phyloP scores from a whole-genome alignment of 2,888 invertebrate genomes.

The Entomobrya multifasciata region DNA sequence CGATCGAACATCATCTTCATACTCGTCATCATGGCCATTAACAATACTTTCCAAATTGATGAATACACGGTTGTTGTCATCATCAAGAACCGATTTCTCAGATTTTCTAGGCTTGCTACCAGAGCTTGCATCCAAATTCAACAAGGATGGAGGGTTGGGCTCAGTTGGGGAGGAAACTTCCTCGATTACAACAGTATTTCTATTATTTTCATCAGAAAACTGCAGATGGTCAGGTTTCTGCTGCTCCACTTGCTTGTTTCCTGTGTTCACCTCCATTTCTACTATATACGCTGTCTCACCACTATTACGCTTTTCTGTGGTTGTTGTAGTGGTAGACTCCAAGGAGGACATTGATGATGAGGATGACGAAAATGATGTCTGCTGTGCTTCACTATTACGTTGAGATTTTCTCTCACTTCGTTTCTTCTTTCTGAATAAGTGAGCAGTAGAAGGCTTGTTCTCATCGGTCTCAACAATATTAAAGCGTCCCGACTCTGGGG shows the following conservation, averaged over 20 bases:
- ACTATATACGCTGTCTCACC: conserved; percentile 47
- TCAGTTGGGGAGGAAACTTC: neutral
- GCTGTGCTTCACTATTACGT: neutral
- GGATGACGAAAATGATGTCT: neutral
- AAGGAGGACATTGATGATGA: conserved; percentile 63
- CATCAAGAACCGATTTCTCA: conserved; percentile 10
- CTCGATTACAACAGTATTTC: neutral
- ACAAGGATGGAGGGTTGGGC: neutral
- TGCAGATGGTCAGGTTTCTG: too few relatives aligned
- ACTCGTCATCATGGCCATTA: conserved; percentile 41
- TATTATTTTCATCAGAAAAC: neutral
- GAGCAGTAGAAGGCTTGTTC: conserved; percentile 92
- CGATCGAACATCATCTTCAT: conserved; percentile 58
- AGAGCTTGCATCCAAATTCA: neutral
- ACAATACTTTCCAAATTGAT: conserved; percentile 52
- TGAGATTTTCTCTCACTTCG: conserved; percentile 69
- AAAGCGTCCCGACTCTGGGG: conserved; percentile 91
- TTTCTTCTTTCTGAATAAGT: conserved; percentile 86
- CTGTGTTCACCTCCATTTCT: conserved; percentile 49
- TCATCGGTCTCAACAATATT: conserved; percentile 94
- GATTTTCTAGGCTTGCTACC: neutral
- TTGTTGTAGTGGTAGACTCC: conserved; percentile 40
- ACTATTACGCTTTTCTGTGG: conserved; percentile 25
- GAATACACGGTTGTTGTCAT: conserved; percentile 26
- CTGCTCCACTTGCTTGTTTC: neutral